Percentiles rank a stretch among this genome's conserved stretches.
phyloP scores from a whole-genome alignment of 2,113 vertebrate genomes.

The Amblyopsis rosae region DNA sequence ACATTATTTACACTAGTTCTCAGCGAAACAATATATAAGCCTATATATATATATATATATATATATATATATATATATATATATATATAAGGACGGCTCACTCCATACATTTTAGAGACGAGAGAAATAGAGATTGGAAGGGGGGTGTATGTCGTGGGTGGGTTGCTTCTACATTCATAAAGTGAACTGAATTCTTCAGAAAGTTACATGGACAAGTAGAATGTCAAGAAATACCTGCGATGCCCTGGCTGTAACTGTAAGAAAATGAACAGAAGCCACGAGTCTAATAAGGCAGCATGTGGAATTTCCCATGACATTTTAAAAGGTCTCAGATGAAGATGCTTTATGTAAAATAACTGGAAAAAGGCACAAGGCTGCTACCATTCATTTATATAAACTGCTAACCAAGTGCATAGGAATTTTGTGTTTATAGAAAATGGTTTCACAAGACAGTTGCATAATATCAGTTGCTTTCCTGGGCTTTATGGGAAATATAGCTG shows the following conservation, averaged over 20 bases:
- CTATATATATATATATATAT: too few species aligned
- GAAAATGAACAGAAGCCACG: not conserved
- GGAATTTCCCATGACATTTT: not conserved
- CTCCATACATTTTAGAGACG: not conserved
- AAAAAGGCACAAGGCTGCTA: too few species aligned
- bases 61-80: too few species aligned
- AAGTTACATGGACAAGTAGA: not conserved
- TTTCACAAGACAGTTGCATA: too few species aligned
- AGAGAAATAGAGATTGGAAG: not conserved
- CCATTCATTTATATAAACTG: too few species aligned
- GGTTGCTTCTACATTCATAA: not conserved
- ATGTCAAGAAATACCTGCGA: not conserved
- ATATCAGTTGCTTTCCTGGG: too few species aligned
- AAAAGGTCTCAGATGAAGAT: not conserved
- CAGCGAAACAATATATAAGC: too few species aligned
- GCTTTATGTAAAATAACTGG: not conserved
- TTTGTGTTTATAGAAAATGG: too few species aligned
- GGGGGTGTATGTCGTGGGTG: not conserved
- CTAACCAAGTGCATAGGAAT: too few species aligned
- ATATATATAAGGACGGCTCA: not conserved
- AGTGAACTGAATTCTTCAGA: not conserved
- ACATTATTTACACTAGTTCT: too few species aligned
- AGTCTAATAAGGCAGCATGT: not conserved
- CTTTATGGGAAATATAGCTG: too few species aligned
- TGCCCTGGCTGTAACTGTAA: not conserved